Base-by-base conservation (phyloP, 2,797 vertebrate species). In the Poecilia picta region DNA sequence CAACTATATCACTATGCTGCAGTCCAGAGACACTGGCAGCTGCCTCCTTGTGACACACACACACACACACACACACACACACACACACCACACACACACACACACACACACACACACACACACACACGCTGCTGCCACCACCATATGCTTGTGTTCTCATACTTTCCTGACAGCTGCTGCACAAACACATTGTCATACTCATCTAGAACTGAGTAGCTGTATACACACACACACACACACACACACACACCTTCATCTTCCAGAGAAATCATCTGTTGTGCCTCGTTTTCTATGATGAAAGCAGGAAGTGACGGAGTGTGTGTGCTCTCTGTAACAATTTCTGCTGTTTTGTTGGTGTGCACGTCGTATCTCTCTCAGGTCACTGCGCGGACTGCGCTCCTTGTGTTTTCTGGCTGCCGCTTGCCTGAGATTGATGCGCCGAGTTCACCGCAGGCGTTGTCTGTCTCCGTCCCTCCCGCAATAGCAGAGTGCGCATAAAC, bases 71-170 rank as follows among this genome's bases (percentile, higher is more conserved):
- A 75, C 45, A 74, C 33, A 13, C 6, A 53, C 28, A 23, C 49
- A 45, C n/a, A 12, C 45, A 20, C 41, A 51, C n/a, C 33, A 51
- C 4, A 75, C 45, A 74, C 33, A 13, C 6, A 53, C 28, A 75
- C 45, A 74, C 33, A 13, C 6, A 53, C 28, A 23, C 49, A 45
- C n/a, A 12, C 45, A 20, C 41, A 51, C 33, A 51, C 4, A 75
- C 45, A 74, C 33, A 13, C 6, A 53, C 28, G 46, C 71, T 73
- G 49, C 71, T 79, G 49, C 28, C 28, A 25, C 28, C 31, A 57
- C 55, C 86, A 87, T 83, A 70, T 87, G 88, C 76, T n/a, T 53
- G 25, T 3, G 7, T 75, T 89, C 78, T 47, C 83, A 80, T 57
- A 47, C 71, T 78, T 43, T 74, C 7, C 31, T 45, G 43, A 0